Evolutionary conservation across 2,113 vertebrate genomes (phyloP), one percentile per base, ranked within the genome.

Genomic region (Dolichotis patagonum): DNA sequence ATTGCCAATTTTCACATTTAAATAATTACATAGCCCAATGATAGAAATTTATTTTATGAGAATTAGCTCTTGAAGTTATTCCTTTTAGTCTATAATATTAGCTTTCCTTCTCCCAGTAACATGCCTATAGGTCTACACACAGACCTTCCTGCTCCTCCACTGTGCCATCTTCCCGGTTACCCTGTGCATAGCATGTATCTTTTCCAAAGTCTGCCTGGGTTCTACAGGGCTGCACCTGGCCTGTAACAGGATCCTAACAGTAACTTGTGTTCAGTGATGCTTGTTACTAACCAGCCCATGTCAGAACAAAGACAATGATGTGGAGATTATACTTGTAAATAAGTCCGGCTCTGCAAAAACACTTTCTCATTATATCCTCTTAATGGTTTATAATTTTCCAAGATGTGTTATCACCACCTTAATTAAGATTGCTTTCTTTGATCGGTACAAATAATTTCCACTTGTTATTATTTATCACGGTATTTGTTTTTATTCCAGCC

Each of bases 141-240:
- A 49, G 24, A 52, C 63, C 58, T 38, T 5, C 3, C 22, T 43
- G 3, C 0, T 41, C 28, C 54, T 14, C 0, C 30, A 0, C 60
- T 9, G 41, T 16, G 3, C 32, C 9, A 4, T 38, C 46, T 32
- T 38, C 17, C 43, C 20, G 20, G 14, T 5, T 71, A 35, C 12
- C 32, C 46, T 52, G 32, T 84, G 54, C 87, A 80, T 43, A 77
- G 46, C 6, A 28, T 5, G 8, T 16, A 14, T 30, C 20, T 17
- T 46, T 8, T 73, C 35, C 10, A 19, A 16, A 20, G 69, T 30
- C 75, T 58, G 49, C 43, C 58, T 49, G 38, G 81, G 3, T 30
- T n/a, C 17, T 28, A 16, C 13, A 24, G 20, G 87, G 81, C 56
- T 38, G 71, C 73, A 52, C 24, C 84, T 38, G 32, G 54, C 4